Evolutionary conservation across 2,113 vertebrate species (phyloP).

Genomic region (Anolis carolinensis): DNA sequence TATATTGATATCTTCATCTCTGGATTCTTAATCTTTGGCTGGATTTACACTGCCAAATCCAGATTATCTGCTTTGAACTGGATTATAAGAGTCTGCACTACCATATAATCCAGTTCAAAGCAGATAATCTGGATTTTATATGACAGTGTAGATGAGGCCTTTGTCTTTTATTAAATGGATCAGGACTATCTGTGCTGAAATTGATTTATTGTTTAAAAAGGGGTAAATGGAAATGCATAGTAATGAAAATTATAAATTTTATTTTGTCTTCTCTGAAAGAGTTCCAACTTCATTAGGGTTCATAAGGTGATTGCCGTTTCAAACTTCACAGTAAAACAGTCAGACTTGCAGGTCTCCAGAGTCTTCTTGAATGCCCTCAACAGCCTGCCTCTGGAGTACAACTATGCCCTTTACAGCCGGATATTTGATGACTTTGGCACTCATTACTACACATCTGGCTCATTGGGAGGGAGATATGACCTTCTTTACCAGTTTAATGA

Average conservation of each 20-base stretch:
- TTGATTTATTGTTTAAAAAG: too few relatives aligned
- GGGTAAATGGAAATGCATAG: too few relatives aligned
- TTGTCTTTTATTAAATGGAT: too few relatives aligned
- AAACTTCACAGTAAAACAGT: constrained; percentile 82
- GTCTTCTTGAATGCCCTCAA: constrained; percentile 86
- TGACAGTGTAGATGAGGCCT: too few relatives aligned
- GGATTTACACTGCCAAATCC: too few relatives aligned
- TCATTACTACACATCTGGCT: constrained; percentile 89
- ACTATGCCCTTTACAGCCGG: constrained; percentile 87
- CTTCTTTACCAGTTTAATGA: constrained; percentile 89
- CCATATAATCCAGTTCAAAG: too few relatives aligned
- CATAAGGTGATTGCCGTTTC: constrained; percentile 86
- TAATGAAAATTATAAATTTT: background rate
- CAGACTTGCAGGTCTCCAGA: constrained; percentile 82
- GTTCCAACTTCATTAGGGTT: constrained; percentile 88
- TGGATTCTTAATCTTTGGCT: background rate
- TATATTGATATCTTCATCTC: background rate
- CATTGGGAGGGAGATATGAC: constrained; percentile 89
- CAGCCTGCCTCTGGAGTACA: constrained; percentile 89
- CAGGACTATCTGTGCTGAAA: too few relatives aligned
- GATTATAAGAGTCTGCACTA: too few relatives aligned
- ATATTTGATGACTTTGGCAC: constrained; percentile 93
- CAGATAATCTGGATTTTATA: too few relatives aligned
- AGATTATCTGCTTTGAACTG: too few relatives aligned
- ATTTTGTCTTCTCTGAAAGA: constrained; percentile 71